These are phyloP conservation scores for Eulemur mongoz DNA, from an alignment of 2,797 vertebrate species.

Conservation along the genomic window DNA sequence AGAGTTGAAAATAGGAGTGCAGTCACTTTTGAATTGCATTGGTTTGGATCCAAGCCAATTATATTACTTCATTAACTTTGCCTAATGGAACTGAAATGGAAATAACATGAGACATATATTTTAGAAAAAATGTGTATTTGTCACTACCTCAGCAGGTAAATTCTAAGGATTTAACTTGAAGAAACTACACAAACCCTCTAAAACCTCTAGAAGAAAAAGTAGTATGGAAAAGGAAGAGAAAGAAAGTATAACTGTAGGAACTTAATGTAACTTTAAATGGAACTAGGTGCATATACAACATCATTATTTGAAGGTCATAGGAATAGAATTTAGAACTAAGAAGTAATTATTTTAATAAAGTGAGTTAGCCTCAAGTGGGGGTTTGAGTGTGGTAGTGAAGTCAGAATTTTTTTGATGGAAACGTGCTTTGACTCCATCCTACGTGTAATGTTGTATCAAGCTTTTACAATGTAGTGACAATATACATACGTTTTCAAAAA, in stretches of 20 bases:
- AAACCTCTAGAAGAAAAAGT: not conserved
- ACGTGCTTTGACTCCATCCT: not conserved
- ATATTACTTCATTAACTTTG: constrained; percentile 3
- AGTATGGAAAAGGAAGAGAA: not conserved
- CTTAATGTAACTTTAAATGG: not conserved
- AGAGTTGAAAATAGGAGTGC: not conserved
- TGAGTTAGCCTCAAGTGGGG: not conserved
- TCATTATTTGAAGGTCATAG: constrained; percentile 65
- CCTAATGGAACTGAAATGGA: not conserved
- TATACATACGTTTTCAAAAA: not conserved
- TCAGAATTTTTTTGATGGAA: not conserved
- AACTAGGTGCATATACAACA: not conserved
- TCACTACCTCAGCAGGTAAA: not conserved
- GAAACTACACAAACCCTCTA: not conserved
- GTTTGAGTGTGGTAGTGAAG: not conserved
- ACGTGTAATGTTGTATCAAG: not conserved
- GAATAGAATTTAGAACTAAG: constrained; percentile 52
- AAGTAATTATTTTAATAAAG: constrained; percentile 73
- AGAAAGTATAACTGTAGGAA: not conserved
- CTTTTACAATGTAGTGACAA: constrained; percentile 4
- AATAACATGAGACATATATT: not conserved
- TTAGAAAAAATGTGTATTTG: not conserved
- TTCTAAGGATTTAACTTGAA: not conserved
- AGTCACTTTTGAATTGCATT: not conserved
- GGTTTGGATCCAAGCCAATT: constrained; percentile 11